Evolutionary conservation across 2,888 invertebrate genomes (phyloP), one percentile per base, ranked within the genome.

Genomic region (Laothoe populi): DNA sequence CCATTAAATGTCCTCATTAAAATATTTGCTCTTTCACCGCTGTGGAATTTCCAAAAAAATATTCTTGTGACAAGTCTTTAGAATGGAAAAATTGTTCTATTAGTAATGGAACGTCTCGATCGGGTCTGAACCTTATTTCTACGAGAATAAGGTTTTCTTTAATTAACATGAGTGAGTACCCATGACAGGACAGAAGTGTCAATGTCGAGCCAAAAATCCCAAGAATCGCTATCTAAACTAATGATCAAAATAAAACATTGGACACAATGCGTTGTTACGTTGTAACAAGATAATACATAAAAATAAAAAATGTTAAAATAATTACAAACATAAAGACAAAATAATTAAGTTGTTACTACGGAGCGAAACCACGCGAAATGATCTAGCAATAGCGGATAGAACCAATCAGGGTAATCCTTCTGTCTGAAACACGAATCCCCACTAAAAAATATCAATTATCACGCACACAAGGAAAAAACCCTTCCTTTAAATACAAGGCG

Each of bases 1-100:
- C 73, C 76, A 76, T 79, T 78, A 88, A 84, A 82, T 80, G 75
- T 64, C 63, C 84, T 89, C 88, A 85, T 91, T 90, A 91, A 91
- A 90, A 90, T 90, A 79, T 83, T 86, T 85, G 64, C 73, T 73
- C 84, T 86, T 85, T 87, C 86, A 88, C 85, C 66, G 64, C 66
- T 46, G 72, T 77, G 72, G 78, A 83, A 87, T 88, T 86, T 77
- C 49, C 42, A 16, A 49, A 49, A 7, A 48, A 19, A 42, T 49
- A 35, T 60, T 16, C 26, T 16, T 26, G 24, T 38, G 23, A 24
- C 57, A 23, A 42, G 40, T 23, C 42, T 58, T 53, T 58, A 13
- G 23, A 26, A 31, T 48, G 38, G 48, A 62, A 61, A 44, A 31
- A 38, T 42, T 4, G 21, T 44, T 57, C 19, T n/a, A 26, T 38